Base-by-base conservation (phyloP, 1,140 invertebrate species). In the Leptopilina clavipes region DNA sequence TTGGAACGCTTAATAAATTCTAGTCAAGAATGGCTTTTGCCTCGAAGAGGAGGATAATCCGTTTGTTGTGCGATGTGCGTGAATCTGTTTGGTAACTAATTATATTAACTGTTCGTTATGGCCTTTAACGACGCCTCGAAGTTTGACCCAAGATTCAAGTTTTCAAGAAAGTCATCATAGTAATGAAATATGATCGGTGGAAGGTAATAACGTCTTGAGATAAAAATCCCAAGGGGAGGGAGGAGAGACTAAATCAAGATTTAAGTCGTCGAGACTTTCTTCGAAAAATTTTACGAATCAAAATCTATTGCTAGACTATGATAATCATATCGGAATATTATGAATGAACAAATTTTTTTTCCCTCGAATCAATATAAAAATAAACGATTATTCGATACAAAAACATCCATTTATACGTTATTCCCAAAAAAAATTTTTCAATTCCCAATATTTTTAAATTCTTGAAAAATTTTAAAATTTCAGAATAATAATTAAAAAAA, bases 31-130 rank as follows among this genome's bases (percentile, higher is more conserved):
- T 65, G 59, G 59, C 59, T 65, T 12, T 11, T 65, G 22, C 56
- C 25, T 31, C 25, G 25, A 31, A 5, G 10, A 65, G n/a, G 25
- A 65, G 19, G 59, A 65, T 65, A 65, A 65, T 65, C 59, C 59
- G 59, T 65, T 65, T 65, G 59, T 65, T 65, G 59, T 65, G 25
- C 59, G 59, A 65, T 65, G 59, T 37, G 59, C 59, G 59, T 31
- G 59, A 65, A 65, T 65, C 59, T 65, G 59, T 65, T 40, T 65
- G 59, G 59, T 65, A 65, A 65, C 59, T 65, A 65, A 65, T 65
- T 65, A 65, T 31, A 65, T 65, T 65, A 65, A 65, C 59, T 12
- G 59, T 65, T 65, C 25, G 22, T 65, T 65, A 65, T 65, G 59
- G 59, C 59, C 59, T 31, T 65, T 65, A 37, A 65, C 59, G 59